Evolutionary conservation across 2,797 vertebrate species (phyloP).

Genomic region (Anas bahamensis): DNA sequence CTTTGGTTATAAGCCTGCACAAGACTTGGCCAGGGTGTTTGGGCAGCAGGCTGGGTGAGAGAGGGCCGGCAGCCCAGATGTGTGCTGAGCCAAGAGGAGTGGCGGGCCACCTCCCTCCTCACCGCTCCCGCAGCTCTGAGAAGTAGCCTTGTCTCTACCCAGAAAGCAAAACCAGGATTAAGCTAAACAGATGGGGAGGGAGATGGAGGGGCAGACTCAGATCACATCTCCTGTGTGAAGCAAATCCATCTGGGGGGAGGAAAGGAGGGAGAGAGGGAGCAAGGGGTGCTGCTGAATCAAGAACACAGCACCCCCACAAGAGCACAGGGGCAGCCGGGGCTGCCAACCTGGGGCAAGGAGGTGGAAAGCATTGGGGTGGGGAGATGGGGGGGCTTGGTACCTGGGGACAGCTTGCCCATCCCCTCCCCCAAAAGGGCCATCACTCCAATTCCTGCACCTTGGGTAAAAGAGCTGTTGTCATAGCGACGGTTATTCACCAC

Average conservation of each 20-base stretch:
- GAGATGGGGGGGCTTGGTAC: neutral
- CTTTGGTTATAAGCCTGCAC: neutral
- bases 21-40: neutral
- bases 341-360: neutral
- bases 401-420: slow-evolving; percentile 28
- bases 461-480: slow-evolving; percentile 79
- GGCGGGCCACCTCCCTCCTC: slow-evolving; percentile 12
- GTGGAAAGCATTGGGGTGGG: neutral
- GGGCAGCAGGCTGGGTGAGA: neutral
- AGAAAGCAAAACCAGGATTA: slow-evolving; percentile 2
- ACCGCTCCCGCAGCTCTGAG: neutral
- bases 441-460: slow-evolving; percentile 75
- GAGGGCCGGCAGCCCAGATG: slow-evolving; percentile 37
- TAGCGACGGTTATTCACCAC: slow-evolving; percentile 82
- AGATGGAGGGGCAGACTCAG: neutral
- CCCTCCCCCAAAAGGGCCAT: slow-evolving; percentile 60
- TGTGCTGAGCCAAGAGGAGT: neutral
- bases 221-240: neutral
- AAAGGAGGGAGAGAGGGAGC: neutral
- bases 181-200: slow-evolving; percentile 27
- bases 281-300: neutral
- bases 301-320: neutral
- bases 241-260: neutral
- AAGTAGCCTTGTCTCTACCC: neutral
- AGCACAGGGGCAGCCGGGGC: neutral